Evolutionary conservation across 2,888 invertebrate species (phyloP).

Genomic region (Sthenelais limicola): DNA sequence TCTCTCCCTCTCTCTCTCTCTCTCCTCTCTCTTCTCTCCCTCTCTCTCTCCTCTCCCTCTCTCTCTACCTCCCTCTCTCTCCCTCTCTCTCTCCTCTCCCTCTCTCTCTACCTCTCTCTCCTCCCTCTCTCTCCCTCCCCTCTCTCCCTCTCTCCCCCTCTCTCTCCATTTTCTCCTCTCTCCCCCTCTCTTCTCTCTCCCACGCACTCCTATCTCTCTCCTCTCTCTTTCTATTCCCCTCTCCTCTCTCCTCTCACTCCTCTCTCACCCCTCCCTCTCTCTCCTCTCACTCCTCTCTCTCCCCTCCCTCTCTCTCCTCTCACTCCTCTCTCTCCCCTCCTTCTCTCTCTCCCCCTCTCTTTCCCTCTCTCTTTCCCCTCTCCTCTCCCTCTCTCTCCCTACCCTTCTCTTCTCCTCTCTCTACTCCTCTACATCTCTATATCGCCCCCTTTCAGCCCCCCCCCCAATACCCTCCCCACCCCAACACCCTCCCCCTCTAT

Average conservation of each 20-base stretch:
- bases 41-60: neutral
- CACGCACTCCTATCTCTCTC: neutral
- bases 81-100: neutral
- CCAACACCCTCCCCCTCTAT: neutral
- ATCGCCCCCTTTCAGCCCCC: neutral
- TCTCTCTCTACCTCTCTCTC: neutral
- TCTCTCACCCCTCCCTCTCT: neutral
- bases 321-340: too few relatives aligned
- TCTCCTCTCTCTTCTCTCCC: slow-evolving; percentile 1
- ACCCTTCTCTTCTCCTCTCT: neutral
- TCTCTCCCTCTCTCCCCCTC: slow-evolving; percentile 14
- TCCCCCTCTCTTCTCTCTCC: neutral
- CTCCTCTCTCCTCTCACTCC: neutral
- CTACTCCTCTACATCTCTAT: neutral
- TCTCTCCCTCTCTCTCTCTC: neutral
- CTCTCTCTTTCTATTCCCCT: neutral
- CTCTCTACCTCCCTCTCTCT: slow-evolving; percentile 20
- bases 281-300: neutral
- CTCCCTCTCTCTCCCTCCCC: slow-evolving; percentile 3
- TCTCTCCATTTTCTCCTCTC: neutral
- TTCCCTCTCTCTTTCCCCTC: neutral
- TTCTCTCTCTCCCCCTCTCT: too few relatives aligned
- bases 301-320: neutral
- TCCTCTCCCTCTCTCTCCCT: neutral
- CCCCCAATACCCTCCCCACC: neutral